Percentiles rank a stretch among this genome's conserved stretches.
phyloP scores from a whole-genome alignment of 1,140 invertebrate genomes.

The Drosophila rufa region DNA sequence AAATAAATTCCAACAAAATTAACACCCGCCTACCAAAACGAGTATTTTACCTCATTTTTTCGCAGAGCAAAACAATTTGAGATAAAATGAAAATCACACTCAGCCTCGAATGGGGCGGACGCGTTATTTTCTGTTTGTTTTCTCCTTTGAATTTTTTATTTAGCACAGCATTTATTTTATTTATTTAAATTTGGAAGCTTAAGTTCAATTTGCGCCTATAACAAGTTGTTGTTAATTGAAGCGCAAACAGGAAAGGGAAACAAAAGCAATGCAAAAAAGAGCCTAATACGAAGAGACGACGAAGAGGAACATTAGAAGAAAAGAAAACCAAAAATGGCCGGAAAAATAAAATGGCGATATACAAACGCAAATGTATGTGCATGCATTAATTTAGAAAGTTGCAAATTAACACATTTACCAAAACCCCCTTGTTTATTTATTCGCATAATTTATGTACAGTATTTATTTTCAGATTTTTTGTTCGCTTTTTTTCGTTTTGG shows the following conservation, averaged over 20 bases:
- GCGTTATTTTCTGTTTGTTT: slow-evolving; percentile 41
- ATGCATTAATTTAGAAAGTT: slow-evolving; percentile 74
- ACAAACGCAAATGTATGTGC: slow-evolving; percentile 31
- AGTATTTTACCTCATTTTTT: slow-evolving; percentile 47
- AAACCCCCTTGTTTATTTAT: slow-evolving; percentile 54
- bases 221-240: slow-evolving; percentile 83
- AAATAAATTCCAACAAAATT: slow-evolving; percentile 76
- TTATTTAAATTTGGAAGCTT: slow-evolving; percentile 69
- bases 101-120: slow-evolving; percentile 22
- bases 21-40: slow-evolving; percentile 60
- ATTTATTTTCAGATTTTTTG: slow-evolving; percentile 58
- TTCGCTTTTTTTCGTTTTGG: slow-evolving; percentile 20
- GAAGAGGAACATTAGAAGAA: slow-evolving; percentile 57
- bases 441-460: slow-evolving; percentile 58
- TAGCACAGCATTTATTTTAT: slow-evolving; percentile 69
- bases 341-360: slow-evolving; percentile 66
- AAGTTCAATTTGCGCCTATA: slow-evolving; percentile 77
- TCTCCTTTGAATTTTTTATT: slow-evolving; percentile 44
- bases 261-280: slow-evolving; percentile 29
- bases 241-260: slow-evolving; percentile 61
- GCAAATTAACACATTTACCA: slow-evolving; percentile 75
- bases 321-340: slow-evolving; percentile 52
- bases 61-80: slow-evolving; percentile 34
- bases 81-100: slow-evolving; percentile 69
- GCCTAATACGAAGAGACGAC: slow-evolving; percentile 26